Evolutionary conservation across 1,140 invertebrate genomes (phyloP), one percentile per base, ranked within the genome.

Genomic region (Drosophila prosaltans): DNA sequence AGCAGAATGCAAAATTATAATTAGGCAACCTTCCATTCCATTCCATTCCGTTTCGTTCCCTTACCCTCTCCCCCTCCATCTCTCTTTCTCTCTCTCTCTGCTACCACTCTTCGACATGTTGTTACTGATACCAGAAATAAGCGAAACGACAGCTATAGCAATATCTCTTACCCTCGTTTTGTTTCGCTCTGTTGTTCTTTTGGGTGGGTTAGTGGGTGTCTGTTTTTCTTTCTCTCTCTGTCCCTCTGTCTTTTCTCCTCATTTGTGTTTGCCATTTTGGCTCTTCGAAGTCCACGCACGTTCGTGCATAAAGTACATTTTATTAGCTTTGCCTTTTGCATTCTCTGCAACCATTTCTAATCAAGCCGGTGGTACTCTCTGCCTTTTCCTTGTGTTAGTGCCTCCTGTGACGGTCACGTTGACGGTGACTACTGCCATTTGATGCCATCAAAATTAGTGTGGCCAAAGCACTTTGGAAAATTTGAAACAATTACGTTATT

Each of bases 1-100:
- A 89, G 84, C 84, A 73, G 74, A 89, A 89, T 89, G 84, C 84
- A 88, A 88, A 88, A 88, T 88, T 89, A 88, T 88, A 88, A 88
- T 88, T 88, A 88, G 84, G 63, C 84, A 80, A 67, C 63, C 48
- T 58, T 59, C 72, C 57, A 21, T 24, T 28, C 7, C 48, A 5
- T 5, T 16, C 16, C 16, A 16, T 16, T 16, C 16, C 16, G 16
- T 16, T 16, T 16, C 16, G 16, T 16, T 16, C 16, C 16, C 16
- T 16, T 16, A 0, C 16, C 16, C 16, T 16, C 16, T 16, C 0
- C 30, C 5, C 5, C 11, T 32, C 2, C n/a, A 4, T 7, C n/a
- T 26, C 54, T 51, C 21, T 39, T 39, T 9, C 36, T 9, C 1
- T 8, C 1, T 9, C 6, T 9, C 6, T 6, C 6, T 6, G 3